phyloP scores from a whole-genome alignment of 2,113 vertebrate species.

The Callopanchax toddi region DNA sequence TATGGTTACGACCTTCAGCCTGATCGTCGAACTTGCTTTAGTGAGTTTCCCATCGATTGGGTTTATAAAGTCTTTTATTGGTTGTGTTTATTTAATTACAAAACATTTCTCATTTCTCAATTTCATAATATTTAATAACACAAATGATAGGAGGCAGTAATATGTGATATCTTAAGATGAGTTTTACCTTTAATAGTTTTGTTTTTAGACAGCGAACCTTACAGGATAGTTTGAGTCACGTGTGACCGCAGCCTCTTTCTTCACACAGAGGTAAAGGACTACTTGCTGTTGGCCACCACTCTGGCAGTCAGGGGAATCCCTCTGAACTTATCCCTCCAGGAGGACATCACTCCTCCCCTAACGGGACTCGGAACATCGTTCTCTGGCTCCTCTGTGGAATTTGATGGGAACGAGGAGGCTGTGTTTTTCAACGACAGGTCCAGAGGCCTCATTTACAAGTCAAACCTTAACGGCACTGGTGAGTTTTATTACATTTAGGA shows the following conservation, averaged over 20 bases:
- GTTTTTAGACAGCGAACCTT: not conserved
- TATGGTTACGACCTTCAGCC: conserved; percentile 71
- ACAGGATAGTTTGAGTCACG: not conserved
- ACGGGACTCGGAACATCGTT: conserved; percentile 52
- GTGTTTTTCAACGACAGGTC: conserved; percentile 73
- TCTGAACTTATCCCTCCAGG: conserved; percentile 68
- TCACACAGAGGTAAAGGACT: conserved; percentile 74
- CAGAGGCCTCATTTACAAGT: conserved; percentile 70
- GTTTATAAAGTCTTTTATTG: no score
- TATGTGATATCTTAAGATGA: not conserved
- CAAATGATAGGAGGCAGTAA: not conserved
- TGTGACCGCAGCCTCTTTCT: not conserved
- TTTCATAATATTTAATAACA: no score
- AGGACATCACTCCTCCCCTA: conserved; percentile 74
- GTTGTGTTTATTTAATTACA: no score
- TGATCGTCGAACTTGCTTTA: conserved; percentile 63
- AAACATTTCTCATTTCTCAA: no score
- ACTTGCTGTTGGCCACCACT: conserved; percentile 64
- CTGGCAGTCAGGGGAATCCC: conserved; percentile 72
- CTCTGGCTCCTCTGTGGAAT: conserved; percentile 73
- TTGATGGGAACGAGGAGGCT: conserved; percentile 57
- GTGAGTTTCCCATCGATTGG: conserved; percentile 55
- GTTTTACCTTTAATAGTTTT: not conserved
- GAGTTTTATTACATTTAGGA: conserved; percentile 6
- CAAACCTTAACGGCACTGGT: conserved; percentile 74